Conservation (phyloP, 2,888 invertebrate species). For the Apotomis betuletana region DNA sequence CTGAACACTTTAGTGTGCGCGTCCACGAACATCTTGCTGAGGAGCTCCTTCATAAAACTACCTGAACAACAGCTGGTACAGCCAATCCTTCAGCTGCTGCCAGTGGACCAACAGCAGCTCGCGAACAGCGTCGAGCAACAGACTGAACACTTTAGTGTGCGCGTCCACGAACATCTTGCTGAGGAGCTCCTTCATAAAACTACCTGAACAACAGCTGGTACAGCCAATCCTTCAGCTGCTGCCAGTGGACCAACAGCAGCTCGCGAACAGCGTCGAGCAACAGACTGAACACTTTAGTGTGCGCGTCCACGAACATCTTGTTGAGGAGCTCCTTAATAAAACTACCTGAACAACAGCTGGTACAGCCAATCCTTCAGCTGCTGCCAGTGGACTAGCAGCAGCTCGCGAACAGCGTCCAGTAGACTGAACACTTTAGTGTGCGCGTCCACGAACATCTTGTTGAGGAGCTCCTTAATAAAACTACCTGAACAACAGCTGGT, state of each 20-base stretch:
- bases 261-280: slow-evolving; percentile 97
- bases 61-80: slow-evolving; percentile 94
- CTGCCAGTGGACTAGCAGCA: slow-evolving; percentile 92
- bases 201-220: slow-evolving; percentile 93
- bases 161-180: slow-evolving; percentile 99
- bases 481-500: slow-evolving; percentile 92
- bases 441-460: slow-evolving; percentile 98
- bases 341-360: slow-evolving; percentile 90
- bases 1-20: slow-evolving; percentile 98
- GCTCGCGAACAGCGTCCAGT: slow-evolving; percentile 95
- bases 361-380: slow-evolving; percentile 96
- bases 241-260: slow-evolving; percentile 92
- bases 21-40: slow-evolving; percentile 98
- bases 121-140: slow-evolving; percentile 96
- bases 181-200: slow-evolving; percentile 86
- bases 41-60: slow-evolving; percentile 83
- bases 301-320: slow-evolving; percentile 98
- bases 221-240: slow-evolving; percentile 94
- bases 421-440: slow-evolving; percentile 98
- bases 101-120: slow-evolving; percentile 93
- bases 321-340: slow-evolving; percentile 89
- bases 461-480: slow-evolving; percentile 88
- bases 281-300: slow-evolving; percentile 97
- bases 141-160: slow-evolving; percentile 97
- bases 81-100: slow-evolving; percentile 95